Conservation (phyloP, 2,888 invertebrate species). For the Serrognathus titanus region DNA sequence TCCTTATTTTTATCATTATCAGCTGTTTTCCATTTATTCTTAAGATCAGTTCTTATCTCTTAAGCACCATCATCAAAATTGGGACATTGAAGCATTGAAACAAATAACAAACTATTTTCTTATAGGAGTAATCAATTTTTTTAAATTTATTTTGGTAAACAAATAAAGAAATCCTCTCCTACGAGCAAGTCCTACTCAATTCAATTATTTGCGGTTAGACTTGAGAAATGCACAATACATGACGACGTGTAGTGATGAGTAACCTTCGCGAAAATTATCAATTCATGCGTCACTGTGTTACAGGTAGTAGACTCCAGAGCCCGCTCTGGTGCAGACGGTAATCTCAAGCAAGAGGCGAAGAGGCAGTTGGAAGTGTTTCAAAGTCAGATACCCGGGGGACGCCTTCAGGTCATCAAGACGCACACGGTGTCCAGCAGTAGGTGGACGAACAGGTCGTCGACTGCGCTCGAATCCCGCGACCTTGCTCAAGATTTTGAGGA, state of each 20-base stretch:
- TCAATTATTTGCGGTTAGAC: slow-evolving; percentile 16
- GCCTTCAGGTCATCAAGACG: slow-evolving; percentile 65
- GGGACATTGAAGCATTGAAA: no score
- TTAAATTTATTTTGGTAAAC: no score
- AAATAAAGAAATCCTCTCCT: no score
- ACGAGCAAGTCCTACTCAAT: slow-evolving; percentile 8
- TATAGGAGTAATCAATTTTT: no score
- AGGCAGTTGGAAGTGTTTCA: slow-evolving; percentile 67
- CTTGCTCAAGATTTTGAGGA: slow-evolving; percentile 39
- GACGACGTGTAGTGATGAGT: slow-evolving; percentile 22
- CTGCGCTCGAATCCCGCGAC: slow-evolving; percentile 5
- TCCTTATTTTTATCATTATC: no score
- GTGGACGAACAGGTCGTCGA: slow-evolving; percentile 32
- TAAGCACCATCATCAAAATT: no score
- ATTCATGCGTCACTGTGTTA: slow-evolving; percentile 13
- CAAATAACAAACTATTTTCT: no score
- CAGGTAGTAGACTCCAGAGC: slow-evolving; percentile 56
- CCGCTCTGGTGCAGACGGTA: slow-evolving; percentile 53
- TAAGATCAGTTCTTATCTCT: no score
- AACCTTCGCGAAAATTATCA: slow-evolving; percentile 26
- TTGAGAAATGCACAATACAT: slow-evolving; percentile 8
- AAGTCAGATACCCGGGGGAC: slow-evolving; percentile 64
- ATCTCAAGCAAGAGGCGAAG: slow-evolving; percentile 52
- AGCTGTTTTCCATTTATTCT: no score
- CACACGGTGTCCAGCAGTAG: slow-evolving; percentile 46